A percentile compares a stretch with the other conserved stretches of the same genome.
Evolutionary conservation across 2,113 vertebrate genomes (phyloP).

Genomic region (Nesogale talazaci): DNA sequence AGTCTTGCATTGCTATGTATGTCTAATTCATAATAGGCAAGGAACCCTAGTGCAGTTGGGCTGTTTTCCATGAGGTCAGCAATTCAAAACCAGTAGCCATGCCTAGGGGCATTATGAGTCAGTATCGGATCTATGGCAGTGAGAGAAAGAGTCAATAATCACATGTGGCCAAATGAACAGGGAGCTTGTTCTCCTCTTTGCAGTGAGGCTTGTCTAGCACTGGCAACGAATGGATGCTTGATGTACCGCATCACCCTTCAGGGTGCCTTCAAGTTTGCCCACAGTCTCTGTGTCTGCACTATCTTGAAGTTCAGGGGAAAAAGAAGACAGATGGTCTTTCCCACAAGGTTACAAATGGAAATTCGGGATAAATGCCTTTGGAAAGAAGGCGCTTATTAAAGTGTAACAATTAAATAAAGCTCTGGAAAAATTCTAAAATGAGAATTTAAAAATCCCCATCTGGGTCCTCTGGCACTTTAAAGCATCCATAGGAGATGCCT

Average conservation of each 20-base stretch:
- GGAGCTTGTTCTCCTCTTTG: background rate
- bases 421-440: background rate
- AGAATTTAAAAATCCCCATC: background rate
- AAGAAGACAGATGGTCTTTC: background rate
- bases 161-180: background rate
- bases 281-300: background rate
- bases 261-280: background rate
- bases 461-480: background rate
- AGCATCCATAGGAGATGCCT: background rate
- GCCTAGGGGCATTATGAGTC: too few species aligned
- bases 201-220: background rate
- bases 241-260: background rate
- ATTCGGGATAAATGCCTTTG: conserved; percentile 29
- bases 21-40: too few species aligned
- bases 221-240: background rate
- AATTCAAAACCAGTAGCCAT: too few species aligned
- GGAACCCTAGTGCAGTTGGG: too few species aligned
- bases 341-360: background rate
- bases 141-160: too few species aligned
- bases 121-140: too few species aligned
- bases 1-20: background rate
- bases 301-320: background rate
- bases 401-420: background rate
- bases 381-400: background rate
- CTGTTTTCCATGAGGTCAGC: too few species aligned